Percentiles rank a stretch among this genome's conserved stretches.
Conservation (phyloP, 2,113 vertebrate genomes). For the Nycticebus coucang region DNA sequence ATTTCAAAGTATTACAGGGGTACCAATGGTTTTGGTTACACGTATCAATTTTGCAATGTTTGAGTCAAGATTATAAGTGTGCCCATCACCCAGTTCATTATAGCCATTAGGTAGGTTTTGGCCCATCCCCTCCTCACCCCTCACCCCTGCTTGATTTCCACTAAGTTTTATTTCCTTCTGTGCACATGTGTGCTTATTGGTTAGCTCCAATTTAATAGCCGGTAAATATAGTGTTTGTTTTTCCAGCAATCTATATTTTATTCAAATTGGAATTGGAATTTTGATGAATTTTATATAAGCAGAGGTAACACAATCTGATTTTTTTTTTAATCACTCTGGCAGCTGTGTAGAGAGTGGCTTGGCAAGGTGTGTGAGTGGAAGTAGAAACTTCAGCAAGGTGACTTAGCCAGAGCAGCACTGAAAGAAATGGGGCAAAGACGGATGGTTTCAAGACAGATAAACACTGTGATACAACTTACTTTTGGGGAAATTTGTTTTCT, state of each 20-base stretch:
- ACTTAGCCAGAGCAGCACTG: neutral
- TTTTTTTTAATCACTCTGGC: neutral
- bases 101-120: too few relatives aligned
- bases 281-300: neutral
- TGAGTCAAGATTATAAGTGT: too few relatives aligned
- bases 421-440: neutral
- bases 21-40: too few relatives aligned
- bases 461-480: neutral
- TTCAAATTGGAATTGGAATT: neutral
- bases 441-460: neutral
- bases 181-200: too few relatives aligned
- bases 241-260: neutral
- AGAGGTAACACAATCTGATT: neutral
- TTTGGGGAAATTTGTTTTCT: neutral
- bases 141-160: too few relatives aligned
- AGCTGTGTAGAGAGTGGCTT: neutral
- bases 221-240: too few relatives aligned
- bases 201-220: too few relatives aligned
- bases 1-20: too few relatives aligned
- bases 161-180: too few relatives aligned
- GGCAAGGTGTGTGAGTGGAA: fast-evolving
- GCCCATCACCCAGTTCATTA: too few relatives aligned
- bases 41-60: too few relatives aligned
- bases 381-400: neutral
- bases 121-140: too few relatives aligned